These are phyloP conservation scores for Heliconius charithonia DNA, from an alignment of 2,888 invertebrate species.

Conservation along the genomic window DNA sequence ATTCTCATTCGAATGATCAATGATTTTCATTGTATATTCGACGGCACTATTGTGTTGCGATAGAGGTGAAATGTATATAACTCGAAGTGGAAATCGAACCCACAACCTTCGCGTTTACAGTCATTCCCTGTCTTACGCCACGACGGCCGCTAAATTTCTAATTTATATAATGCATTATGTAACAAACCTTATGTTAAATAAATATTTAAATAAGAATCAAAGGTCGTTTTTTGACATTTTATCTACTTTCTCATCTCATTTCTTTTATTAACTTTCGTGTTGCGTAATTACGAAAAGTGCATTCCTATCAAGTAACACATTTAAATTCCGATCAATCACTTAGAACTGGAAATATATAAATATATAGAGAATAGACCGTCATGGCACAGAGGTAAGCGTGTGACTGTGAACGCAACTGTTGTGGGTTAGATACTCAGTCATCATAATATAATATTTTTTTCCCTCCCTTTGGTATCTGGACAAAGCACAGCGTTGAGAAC, in stretches of 20 bases:
- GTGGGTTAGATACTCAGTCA: too few species aligned
- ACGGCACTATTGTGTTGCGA: too few species aligned
- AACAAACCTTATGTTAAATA: constrained; percentile 21
- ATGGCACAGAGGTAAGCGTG: too few species aligned
- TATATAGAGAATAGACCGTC: too few species aligned
- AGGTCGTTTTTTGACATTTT: constrained; percentile 21
- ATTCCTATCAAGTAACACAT: background rate
- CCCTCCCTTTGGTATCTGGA: too few species aligned
- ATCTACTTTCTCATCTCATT: background rate
- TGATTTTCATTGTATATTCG: too few species aligned
- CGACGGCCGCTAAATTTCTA: background rate
- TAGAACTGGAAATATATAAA: background rate
- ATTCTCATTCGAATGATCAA: too few species aligned
- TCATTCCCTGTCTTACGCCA: background rate
- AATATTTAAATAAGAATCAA: constrained; percentile 15
- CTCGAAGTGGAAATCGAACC: background rate
- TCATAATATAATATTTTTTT: too few species aligned
- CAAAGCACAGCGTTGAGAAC: too few species aligned
- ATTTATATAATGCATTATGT: constrained; percentile 7
- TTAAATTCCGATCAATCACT: background rate
- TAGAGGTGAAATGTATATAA: too few species aligned
- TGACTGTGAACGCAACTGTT: too few species aligned
- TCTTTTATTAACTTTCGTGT: constrained; percentile 6
- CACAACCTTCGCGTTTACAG: background rate
- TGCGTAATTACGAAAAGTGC: background rate